Evolutionary conservation across 2,113 vertebrate species (phyloP), one percentile per base, ranked within the genome.

Genomic region (Tor tambroides): DNA sequence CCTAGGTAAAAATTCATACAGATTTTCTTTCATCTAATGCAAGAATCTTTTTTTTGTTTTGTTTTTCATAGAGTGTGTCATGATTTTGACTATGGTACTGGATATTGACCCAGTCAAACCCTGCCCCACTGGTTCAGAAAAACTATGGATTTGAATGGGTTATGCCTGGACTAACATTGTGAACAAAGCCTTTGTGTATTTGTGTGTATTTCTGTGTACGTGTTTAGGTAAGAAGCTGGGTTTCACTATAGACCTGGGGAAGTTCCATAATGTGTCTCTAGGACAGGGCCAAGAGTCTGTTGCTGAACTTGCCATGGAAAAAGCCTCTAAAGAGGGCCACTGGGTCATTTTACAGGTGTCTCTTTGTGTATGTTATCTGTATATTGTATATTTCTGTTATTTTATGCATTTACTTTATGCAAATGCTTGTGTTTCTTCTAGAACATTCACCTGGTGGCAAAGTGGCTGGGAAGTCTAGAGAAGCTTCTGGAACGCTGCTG

Each of bases 281-380:
- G 94, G 95, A 89, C 95, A 97, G 94, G 96, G 96, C 85, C 96
- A 97, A 92, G 95, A 97, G 92, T 95, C 93, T 85, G 95, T 91
- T 87, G 96, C 96, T 90, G 95, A 95, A 95, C 93, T 94, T 88
- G 95, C 95, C 80, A 92, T 95, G 94, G 93, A 96, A 93, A 96
- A 95, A 83, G 93, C 96, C 92, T 96, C 97, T 90, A 96, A 96
- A 95, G 96, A 95, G 93, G 97, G 96, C 85, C 96, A 97, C 90
- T 96, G 96, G 96, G 95, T 97, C 93, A 96, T 95, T 91, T 91
- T 97, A 93, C 96, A 97, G 96, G 96, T 96, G 0, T 43, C 30
- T 26, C 2, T 83, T 4, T 87, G 15, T 71, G 5, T 38, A 4
- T 71, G 19, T 9, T 35, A 41, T 79, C 6, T 80, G 11, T 46